Evolutionary conservation across 2,797 vertebrate genomes (phyloP), one percentile per base, ranked within the genome.

Genomic region (Picus viridis): DNA sequence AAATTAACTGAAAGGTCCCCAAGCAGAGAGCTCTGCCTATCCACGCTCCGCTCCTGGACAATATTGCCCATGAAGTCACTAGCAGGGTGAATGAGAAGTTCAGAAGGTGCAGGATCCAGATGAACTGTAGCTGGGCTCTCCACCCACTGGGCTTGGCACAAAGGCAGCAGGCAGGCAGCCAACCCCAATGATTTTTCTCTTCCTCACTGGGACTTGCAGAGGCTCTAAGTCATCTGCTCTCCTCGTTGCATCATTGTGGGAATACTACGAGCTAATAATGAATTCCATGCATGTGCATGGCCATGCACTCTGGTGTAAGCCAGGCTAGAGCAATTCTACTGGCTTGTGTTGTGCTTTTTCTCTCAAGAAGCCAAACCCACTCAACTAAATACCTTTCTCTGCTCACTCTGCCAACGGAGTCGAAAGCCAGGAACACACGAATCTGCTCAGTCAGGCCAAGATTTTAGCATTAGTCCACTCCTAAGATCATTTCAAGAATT

Each of bases 31-130:
- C 67, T 4, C 26, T 57, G 16, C 3, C 29, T 17, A 3, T 18
- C 9, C 2, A 36, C 0, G 2, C 49, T 7, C 24, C 15, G 32
- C 22, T 10, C 57, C 67, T 29, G 23, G 68, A 16, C 16, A 34
- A 0, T 17, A 4, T 13, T 1, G 12, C 12, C 0, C 2, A 7
- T 9, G 16, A 6, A 4, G 27, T 23, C 45, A 23, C 29, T 10
- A 5, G 24, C 6, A 9, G 30, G 30, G 22, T 8, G 27, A 83
- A 69, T 16, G 67, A 26, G 76, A 32, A 12, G 10, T 3, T 2
- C 5, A 41, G 41, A 41, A n/a, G 23, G 30, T 5, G 23, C 73
- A 67, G 67, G 24, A 71, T 17, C 6, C 80, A 4, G 47, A 4
- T 13, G 57, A 83, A 26, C 5, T 3, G 26, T 16, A 49, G 47